Evolutionary conservation across 2,797 vertebrate species (phyloP), one percentile per base, ranked within the genome.

Genomic region (Tachyglossus aculeatus): DNA sequence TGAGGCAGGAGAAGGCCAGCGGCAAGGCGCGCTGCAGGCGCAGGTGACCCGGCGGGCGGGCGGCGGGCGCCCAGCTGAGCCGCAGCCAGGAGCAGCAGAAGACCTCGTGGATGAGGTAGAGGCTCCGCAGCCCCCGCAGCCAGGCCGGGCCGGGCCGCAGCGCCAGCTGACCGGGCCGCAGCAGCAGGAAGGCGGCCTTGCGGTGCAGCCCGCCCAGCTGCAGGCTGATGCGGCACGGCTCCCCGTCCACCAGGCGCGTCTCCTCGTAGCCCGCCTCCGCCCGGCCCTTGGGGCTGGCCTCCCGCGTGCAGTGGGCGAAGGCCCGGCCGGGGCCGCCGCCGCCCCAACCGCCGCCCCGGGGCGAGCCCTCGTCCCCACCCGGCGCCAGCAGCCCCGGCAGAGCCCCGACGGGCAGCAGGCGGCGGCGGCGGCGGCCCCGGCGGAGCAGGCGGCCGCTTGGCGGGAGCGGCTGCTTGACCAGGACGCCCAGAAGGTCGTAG

Each of bases 91-190:
- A 58, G 55, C 86, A 84, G 77, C 73, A 86, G 80, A 89, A 88
- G 54, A 89, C 85, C 60, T 91, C 83, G 44, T 88, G 85, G 73
- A 92, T 78, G 52, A 91, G 56, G 14, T 90, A 91, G 67, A 91
- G 47, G 64, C 88, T 88, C 33, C 67, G 78, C 34, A 80, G 82
- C 16, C 80, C 65, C 56, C 80, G 77, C 50, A 90, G 81, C 88
- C 89, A 91, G 31, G 88, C 78, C 39, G 90, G 79, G 47, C 71
- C 76, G n/a, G 82, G 80, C 50, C 80, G 83, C 45, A 92, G 81
- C 51, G 68, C 60, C 61, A 90, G 80, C 43, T 75, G 57, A 6
- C 86, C 86, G 2, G 89, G 88, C 1, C 79, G 81, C 74, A 92
- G 60, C 22, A 77, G 52, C 45, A 90, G 75, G 48, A 89, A 82